Percentiles rank a stretch among this genome's conserved stretches.
These are phyloP conservation scores for Synergus laeviventris DNA, from an alignment of 2,888 invertebrate genomes.

Conservation along the genomic window DNA sequence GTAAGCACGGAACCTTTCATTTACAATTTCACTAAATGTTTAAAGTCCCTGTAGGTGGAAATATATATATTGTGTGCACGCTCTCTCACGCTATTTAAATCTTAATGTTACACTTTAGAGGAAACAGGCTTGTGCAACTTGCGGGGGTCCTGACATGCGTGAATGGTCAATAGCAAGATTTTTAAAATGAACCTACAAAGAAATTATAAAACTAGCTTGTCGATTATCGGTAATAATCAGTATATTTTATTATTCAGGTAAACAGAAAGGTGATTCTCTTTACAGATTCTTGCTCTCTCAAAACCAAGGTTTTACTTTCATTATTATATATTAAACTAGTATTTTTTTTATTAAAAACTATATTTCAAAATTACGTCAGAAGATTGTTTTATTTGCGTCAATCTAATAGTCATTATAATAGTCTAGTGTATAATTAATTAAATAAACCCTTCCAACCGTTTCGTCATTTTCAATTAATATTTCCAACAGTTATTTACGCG, in stretches of 20 bases:
- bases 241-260: background rate
- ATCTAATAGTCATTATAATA: background rate
- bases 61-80: background rate
- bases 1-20: background rate
- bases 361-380: background rate
- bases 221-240: background rate
- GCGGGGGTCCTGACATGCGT: constrained; percentile 9
- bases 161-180: background rate
- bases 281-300: background rate
- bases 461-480: constrained; percentile 1
- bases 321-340: background rate
- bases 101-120: background rate
- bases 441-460: background rate
- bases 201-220: background rate
- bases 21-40: background rate
- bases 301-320: background rate
- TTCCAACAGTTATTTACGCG: background rate
- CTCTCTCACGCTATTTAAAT: constrained; percentile 11
- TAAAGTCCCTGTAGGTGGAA: background rate
- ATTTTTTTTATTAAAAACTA: background rate
- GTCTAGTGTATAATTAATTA: background rate
- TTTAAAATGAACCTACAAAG: background rate
- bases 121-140: background rate
- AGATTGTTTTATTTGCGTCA: background rate
- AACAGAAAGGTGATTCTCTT: background rate